phyloP scores from a whole-genome alignment of 35 echinoderm and acorn worm species.

The Stichopus chloronotus region DNA sequence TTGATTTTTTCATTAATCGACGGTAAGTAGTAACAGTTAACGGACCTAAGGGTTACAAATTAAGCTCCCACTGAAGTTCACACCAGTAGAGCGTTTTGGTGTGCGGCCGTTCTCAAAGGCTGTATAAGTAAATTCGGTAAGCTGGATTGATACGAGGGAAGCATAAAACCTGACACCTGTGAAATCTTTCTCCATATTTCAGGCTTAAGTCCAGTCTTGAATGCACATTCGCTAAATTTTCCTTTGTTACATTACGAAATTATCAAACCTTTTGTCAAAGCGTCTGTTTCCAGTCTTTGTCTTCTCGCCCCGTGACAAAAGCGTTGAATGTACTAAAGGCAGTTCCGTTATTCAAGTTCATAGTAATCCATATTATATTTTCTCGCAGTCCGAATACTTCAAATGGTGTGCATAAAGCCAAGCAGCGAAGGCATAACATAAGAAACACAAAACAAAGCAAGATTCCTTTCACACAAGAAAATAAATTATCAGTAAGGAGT shows the following conservation, averaged over 20 bases:
- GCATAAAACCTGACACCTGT: background rate
- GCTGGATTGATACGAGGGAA: background rate
- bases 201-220: background rate
- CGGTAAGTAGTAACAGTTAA: background rate
- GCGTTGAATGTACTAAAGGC: no score
- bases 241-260: slow-evolving; percentile 3
- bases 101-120: background rate
- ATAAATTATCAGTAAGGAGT: no score
- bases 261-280: background rate
- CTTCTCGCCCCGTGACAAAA: background rate
- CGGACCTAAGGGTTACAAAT: background rate
- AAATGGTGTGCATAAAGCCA: no score
- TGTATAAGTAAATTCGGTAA: background rate
- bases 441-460: no score
- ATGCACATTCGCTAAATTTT: background rate
- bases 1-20: background rate
- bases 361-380: no score
- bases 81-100: background rate
- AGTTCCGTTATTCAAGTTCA: no score
- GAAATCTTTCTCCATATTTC: background rate
- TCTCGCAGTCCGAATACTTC: no score
- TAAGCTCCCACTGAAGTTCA: slow-evolving; percentile 5
- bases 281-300: background rate
- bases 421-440: no score
- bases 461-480: no score